These are phyloP conservation scores for Phalanger gymnotis DNA, from an alignment of 2,797 vertebrate species.

Conservation along the genomic window DNA sequence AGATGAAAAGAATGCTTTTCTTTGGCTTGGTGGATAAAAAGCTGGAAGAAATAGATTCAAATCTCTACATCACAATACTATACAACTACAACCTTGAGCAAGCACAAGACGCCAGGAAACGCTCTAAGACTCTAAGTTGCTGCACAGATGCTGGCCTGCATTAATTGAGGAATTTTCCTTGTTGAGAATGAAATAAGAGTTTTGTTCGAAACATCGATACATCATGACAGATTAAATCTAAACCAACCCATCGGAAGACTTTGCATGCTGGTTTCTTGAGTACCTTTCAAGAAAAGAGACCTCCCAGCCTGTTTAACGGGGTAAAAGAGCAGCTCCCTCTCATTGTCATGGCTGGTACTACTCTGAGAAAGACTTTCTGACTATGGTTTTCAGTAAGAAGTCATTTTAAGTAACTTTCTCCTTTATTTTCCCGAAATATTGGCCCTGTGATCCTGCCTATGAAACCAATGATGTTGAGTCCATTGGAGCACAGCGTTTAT, in stretches of 20 bases:
- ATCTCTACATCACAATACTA: not conserved
- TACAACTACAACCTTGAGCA: not conserved
- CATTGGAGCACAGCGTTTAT: not conserved
- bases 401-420: not conserved
- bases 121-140: not conserved
- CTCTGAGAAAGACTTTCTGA: slow-evolving; percentile 13
- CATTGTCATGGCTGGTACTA: not conserved
- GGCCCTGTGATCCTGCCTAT: not conserved
- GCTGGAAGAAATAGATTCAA: not conserved
- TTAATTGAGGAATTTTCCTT: not conserved
- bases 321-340: not conserved
- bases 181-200: not conserved
- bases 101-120: not conserved
- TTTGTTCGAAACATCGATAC: not conserved
- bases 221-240: not conserved
- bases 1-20: not conserved
- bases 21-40: not conserved
- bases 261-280: not conserved
- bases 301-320: slow-evolving; percentile 3
- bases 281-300: not conserved
- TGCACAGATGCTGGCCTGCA: not conserved
- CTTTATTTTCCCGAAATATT: not conserved
- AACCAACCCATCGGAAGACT: not conserved
- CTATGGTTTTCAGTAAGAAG: not conserved
- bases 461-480: not conserved